Conservation (phyloP, 92 coral and sea anemone species). For the Phymanthus crucifer region DNA sequence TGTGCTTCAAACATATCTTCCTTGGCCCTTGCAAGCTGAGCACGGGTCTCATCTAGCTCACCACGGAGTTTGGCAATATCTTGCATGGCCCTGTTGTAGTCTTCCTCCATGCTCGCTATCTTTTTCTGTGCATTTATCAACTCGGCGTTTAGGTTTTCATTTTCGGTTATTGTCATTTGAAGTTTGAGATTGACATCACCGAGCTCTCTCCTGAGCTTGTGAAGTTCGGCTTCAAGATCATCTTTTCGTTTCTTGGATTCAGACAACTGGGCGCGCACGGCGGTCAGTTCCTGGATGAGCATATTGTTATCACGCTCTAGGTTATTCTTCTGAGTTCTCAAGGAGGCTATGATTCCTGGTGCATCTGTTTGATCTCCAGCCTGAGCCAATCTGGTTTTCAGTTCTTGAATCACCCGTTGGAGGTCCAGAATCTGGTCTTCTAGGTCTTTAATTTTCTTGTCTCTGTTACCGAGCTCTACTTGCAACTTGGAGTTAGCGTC, state of each 20-base stretch:
- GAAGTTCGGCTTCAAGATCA: slow-evolving; percentile 74
- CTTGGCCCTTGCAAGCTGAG: slow-evolving; percentile 57
- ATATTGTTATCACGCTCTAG: slow-evolving; percentile 90
- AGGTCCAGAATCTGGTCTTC: slow-evolving; percentile 88
- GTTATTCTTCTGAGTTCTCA: slow-evolving; percentile 79
- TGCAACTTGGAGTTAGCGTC: slow-evolving; percentile 77
- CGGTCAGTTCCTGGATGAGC: slow-evolving; percentile 78
- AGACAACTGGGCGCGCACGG: slow-evolving; percentile 52
- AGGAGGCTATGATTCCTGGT: slow-evolving; percentile 78
- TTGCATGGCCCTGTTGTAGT: slow-evolving; percentile 74
- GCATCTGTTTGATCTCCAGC: slow-evolving; percentile 86
- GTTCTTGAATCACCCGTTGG: slow-evolving; percentile 73
- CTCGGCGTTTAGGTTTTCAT: slow-evolving; percentile 82
- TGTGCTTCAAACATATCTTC: slow-evolving; percentile 65
- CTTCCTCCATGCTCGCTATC: slow-evolving; percentile 71
- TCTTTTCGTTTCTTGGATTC: slow-evolving; percentile 78
- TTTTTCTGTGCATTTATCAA: slow-evolving; percentile 82
- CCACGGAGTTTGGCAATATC: slow-evolving; percentile 83
- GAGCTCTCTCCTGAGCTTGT: slow-evolving; percentile 70
- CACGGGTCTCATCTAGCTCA: slow-evolving; percentile 65
- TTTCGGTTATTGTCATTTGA: slow-evolving; percentile 67
- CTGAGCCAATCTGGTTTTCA: slow-evolving; percentile 71
- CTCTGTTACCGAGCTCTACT: slow-evolving; percentile 55
- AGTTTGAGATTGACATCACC: slow-evolving; percentile 70
- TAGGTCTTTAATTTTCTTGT: slow-evolving; percentile 68